Evolutionary conservation across 2,888 invertebrate genomes (phyloP).

Genomic region (Petrophora chlorosata): DNA sequence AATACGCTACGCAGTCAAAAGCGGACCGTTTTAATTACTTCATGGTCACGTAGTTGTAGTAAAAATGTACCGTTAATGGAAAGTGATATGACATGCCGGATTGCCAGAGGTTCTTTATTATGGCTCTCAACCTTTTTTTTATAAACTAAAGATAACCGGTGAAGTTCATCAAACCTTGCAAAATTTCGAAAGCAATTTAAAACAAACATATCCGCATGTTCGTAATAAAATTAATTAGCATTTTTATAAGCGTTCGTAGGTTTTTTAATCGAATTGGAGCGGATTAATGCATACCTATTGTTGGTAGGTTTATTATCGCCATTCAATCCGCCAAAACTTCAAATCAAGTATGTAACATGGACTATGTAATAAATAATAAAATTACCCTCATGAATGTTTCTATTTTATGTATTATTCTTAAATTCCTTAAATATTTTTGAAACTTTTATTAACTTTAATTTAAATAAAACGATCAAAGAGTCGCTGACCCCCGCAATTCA

Average conservation of each 20-base stretch:
- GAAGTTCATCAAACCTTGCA: slow-evolving; percentile 41
- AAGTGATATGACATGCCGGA: slow-evolving; percentile 71
- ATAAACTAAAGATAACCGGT: slow-evolving; percentile 34
- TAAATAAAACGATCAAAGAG: neutral
- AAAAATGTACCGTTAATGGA: slow-evolving; percentile 74
- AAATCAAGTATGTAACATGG: neutral
- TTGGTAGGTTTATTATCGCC: neutral
- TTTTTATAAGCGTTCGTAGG: neutral
- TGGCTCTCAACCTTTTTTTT: slow-evolving; percentile 37
- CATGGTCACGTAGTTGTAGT: slow-evolving; percentile 72
- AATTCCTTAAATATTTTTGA: too few relatives aligned
- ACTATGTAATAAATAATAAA: neutral
- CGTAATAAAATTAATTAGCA: slow-evolving; percentile 12
- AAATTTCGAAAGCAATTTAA: slow-evolving; percentile 26
- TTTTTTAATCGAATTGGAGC: neutral
- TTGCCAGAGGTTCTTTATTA: slow-evolving; percentile 39
- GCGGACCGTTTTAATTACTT: slow-evolving; percentile 80
- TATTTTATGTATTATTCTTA: too few relatives aligned
- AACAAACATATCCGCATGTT: slow-evolving; percentile 10
- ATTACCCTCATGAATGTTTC: neutral
- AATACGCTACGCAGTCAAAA: slow-evolving; percentile 55
- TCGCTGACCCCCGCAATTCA: neutral
- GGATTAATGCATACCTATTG: neutral
- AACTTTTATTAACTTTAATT: too few relatives aligned
- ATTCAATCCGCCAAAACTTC: neutral